Evolutionary conservation across 2,797 vertebrate species (phyloP), one percentile per base, ranked within the genome.

Genomic region (Champsocephalus gunnari): DNA sequence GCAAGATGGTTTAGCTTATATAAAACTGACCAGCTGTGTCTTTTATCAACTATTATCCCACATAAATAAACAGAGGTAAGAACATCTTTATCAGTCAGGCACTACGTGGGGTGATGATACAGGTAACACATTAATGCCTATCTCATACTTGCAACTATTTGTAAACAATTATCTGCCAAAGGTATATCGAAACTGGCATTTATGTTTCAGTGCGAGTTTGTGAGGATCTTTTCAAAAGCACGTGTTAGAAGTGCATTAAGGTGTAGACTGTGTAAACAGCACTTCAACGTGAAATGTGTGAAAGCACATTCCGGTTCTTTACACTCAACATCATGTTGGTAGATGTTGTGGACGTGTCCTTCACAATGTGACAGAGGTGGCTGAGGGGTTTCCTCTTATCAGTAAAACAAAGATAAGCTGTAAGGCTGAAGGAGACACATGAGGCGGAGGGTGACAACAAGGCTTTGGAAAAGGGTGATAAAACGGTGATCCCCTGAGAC

Each of bases 11-110:
- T 63, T 34, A 44, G 64, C 74, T 83, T 75, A 47, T 43, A 51
- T 38, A 67, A 2, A 45, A 63, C 56, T 48, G 57, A 71, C 53
- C 41, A 64, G 71, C 51, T 70, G 45, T 61, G 65, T 67, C 38
- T 38, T 55, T 50, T 38, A 70, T 66, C 56, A 28, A 19, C 19
- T 34, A 14, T 43, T 41, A 48, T 62, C 50, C 62, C 49, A 66
- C 47, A 45, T 28, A 45, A 48, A 54, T 43, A n/a, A 69, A 5
- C 10, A 54, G 50, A 12, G 49, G 60, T 60, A 19, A 32, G 49
- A 77, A 62, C 66, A 55, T 75, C 43, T 14, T 44, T 58, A 7
- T 73, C 63, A 71, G 63, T 85, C 50, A 92, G 91, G 86, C 88
- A 88, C 85, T 62, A 50, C 76, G 28, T 71, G 57, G 24, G 12